Conservation (phyloP, 2,888 invertebrate species). For the Philereme transversata region DNA sequence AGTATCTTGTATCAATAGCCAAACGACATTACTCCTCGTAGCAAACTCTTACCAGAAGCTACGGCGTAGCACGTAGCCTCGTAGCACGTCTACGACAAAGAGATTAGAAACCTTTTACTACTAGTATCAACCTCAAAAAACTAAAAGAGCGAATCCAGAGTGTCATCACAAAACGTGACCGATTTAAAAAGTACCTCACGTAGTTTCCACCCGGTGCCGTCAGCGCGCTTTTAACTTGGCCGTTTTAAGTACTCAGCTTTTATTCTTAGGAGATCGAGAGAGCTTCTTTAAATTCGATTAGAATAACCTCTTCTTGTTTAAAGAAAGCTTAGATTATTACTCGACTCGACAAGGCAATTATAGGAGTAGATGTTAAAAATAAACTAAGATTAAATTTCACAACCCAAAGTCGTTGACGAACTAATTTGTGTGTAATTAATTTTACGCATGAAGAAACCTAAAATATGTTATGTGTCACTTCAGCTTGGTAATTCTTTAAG, state of each 20-base stretch:
- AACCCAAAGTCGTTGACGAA: no score
- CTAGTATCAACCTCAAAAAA: constrained; percentile 35
- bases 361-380: no score
- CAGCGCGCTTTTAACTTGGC: constrained; percentile 40
- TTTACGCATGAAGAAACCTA: no score
- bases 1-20: no score
- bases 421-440: no score
- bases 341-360: no score
- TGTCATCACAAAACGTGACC: constrained; percentile 40
- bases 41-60: constrained; percentile 13
- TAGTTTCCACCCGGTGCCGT: constrained; percentile 35
- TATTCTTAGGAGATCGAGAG: constrained; percentile 9
- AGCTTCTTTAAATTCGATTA: constrained; percentile 13
- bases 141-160: constrained; percentile 32
- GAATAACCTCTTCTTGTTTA: constrained; percentile 7
- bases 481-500: no score
- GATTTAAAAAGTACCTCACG: constrained; percentile 41
- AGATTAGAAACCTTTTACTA: constrained; percentile 31
- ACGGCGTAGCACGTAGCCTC: constrained; percentile 29
- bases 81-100: constrained; percentile 36
- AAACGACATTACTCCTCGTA: not conserved
- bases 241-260: constrained; percentile 33
- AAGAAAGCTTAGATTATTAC: no score
- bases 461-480: no score
- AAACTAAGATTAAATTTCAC: no score